Evolutionary conservation across 2,888 invertebrate species (phyloP), one percentile per base, ranked within the genome.

Genomic region (Acanthoscelides obtectus): DNA sequence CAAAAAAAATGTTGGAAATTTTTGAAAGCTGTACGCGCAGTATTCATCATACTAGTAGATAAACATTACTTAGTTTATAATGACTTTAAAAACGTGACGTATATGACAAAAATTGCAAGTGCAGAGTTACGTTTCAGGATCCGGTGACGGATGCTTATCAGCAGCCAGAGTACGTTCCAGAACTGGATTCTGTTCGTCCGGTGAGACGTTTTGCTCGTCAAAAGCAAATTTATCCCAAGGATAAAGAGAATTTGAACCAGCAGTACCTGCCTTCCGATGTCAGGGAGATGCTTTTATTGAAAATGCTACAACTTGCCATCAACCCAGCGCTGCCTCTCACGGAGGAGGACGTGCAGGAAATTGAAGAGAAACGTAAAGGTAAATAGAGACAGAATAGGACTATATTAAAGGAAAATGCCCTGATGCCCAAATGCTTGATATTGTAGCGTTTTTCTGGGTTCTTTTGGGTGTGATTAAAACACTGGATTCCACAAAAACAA

Each of bases 251-350:
- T 12, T 6, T 6, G 1, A 20, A 20, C 20, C 66, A 66, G 17
- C 66, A 91, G 75, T 91, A 89, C 77, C 83, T 93, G 20, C 93
- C 93, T 19, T 87, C 91, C 0, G 91, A 92, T 72, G 89, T 93
- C 20, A 86, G 93, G 72, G 93, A 93, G 82, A 92, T 92, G 80
- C 84, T 93, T 64, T 83, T 93, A 8, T 82, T 92, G 79, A 89
- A 91, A 79, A 93, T 93, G 93, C 84, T 93, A 27, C 90, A 93
- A 81, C 82, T 93, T 72, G 92, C 92, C 0, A 91, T 93, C 76
- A 91, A 91, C 81, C 89, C 90, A 6, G 90, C 90, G 68, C 81
- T 86, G 73, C 87, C 80, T 2, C 45, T 83, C 1, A 81, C 83
- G 6, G 83, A 83, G 65, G 80, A 83, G n/a, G 83, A 83, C 63